Conservation (phyloP, 2,888 invertebrate genomes). For the Trisateles emortualis region DNA sequence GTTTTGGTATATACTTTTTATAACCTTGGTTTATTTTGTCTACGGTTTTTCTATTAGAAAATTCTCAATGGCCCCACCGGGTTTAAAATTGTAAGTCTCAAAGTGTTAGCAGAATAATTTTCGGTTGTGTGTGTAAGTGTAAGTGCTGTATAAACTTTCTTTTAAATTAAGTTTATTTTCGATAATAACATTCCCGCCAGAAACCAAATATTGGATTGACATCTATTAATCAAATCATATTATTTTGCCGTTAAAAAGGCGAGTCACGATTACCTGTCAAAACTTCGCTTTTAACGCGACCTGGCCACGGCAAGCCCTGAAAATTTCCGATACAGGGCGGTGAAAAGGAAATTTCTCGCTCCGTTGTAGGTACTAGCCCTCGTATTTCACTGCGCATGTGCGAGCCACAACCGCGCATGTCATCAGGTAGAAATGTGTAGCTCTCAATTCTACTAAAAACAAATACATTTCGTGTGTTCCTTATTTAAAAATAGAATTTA, state of each 20-base stretch:
- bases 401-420: slow-evolving; percentile 68
- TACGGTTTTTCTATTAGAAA: too few species aligned
- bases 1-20: too few species aligned
- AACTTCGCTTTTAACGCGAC: slow-evolving; percentile 47
- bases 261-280: slow-evolving; percentile 50
- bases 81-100: too few species aligned
- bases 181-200: neutral
- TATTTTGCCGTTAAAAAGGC: slow-evolving; percentile 29
- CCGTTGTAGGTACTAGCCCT: slow-evolving; percentile 46
- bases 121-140: too few species aligned
- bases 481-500: slow-evolving; percentile 29
- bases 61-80: too few species aligned
- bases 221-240: slow-evolving; percentile 38
- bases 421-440: slow-evolving; percentile 50
- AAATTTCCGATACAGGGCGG: slow-evolving; percentile 66
- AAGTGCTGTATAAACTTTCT: too few species aligned
- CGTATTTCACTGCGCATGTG: slow-evolving; percentile 64
- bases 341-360: slow-evolving; percentile 77
- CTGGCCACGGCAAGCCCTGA: slow-evolving; percentile 68
- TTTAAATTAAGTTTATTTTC: neutral
- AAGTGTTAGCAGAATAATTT: too few species aligned
- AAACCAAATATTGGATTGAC: slow-evolving; percentile 11
- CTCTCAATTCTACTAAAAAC: slow-evolving; percentile 65
- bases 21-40: too few species aligned
- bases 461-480: slow-evolving; percentile 54